A percentile compares a stretch with the other conserved stretches of the same genome.
Evolutionary conservation across 2,113 vertebrate species (phyloP).

Genomic region (Callipepla squamata): DNA sequence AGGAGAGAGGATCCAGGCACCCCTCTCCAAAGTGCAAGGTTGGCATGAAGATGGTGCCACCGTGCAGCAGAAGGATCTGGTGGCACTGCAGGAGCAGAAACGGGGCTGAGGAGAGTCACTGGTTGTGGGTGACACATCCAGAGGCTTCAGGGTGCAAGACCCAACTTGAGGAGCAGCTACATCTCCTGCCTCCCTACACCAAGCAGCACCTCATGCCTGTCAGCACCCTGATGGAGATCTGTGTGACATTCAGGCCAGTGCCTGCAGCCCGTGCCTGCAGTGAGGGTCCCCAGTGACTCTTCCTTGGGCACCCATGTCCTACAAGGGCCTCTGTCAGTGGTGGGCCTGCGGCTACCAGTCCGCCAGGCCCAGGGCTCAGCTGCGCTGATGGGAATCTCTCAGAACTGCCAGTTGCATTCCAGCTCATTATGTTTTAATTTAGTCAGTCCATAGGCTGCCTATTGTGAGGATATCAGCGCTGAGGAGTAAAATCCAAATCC

Average conservation of each 20-base stretch:
- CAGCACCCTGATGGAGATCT: background rate
- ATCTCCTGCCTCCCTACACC: fast-evolving
- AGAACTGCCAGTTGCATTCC: constrained; percentile 65
- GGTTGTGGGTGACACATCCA: background rate
- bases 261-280: fast-evolving
- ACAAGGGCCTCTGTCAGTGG: fast-evolving
- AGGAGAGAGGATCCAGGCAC: background rate
- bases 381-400: constrained; percentile 33
- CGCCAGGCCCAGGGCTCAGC: background rate
- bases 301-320: background rate
- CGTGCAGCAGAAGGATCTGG: background rate
- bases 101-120: background rate
- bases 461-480: constrained; percentile 62
- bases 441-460: constrained; percentile 72
- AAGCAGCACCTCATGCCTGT: background rate
- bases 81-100: background rate
- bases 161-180: background rate
- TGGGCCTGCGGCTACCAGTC: background rate
- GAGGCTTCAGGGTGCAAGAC: fast-evolving
- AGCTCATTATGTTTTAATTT: constrained; percentile 66
- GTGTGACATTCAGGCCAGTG: fast-evolving
- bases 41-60: background rate
- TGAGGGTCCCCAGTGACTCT: fast-evolving
- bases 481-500: constrained; percentile 64
- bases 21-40: background rate